These are phyloP conservation scores for Hemistola chrysoprasaria DNA, from an alignment of 2,888 invertebrate genomes.

Conservation along the genomic window DNA sequence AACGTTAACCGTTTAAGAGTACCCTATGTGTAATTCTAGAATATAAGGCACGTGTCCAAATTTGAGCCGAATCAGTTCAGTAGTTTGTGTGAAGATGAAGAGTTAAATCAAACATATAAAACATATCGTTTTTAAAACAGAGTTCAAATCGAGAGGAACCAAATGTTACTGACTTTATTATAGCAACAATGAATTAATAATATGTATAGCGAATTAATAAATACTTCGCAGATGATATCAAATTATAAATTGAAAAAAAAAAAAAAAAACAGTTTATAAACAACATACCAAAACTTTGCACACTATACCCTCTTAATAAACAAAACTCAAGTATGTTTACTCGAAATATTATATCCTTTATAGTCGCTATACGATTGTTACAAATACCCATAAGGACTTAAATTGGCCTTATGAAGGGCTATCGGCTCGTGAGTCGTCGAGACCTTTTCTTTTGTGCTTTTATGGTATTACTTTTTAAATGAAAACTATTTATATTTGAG, in stretches of 20 bases:
- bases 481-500: conserved; percentile 55
- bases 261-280: conserved; percentile 9
- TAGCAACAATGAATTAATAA: too few relatives aligned
- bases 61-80: too few relatives aligned
- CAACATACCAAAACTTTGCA: conserved; percentile 52
- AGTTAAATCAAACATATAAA: too few relatives aligned
- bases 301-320: conserved; percentile 42
- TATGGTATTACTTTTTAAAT: conserved; percentile 60
- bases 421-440: conserved; percentile 35
- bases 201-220: too few relatives aligned
- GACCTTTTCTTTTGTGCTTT: conserved; percentile 51
- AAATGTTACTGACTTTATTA: too few relatives aligned
- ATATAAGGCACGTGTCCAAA: too few relatives aligned
- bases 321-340: conserved; percentile 73
- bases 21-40: too few relatives aligned
- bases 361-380: conserved; percentile 52
- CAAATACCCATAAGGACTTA: conserved; percentile 58
- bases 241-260: conserved; percentile 12
- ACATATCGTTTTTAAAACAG: too few relatives aligned
- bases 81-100: too few relatives aligned
- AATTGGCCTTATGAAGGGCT: conserved; percentile 57
- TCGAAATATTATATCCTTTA: conserved; percentile 68
- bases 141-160: too few relatives aligned
- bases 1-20: too few relatives aligned
- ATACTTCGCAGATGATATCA: too few relatives aligned